Evolutionary conservation across 1,140 invertebrate species (phyloP).

Genomic region (Gonioctena quinquepunctata): DNA sequence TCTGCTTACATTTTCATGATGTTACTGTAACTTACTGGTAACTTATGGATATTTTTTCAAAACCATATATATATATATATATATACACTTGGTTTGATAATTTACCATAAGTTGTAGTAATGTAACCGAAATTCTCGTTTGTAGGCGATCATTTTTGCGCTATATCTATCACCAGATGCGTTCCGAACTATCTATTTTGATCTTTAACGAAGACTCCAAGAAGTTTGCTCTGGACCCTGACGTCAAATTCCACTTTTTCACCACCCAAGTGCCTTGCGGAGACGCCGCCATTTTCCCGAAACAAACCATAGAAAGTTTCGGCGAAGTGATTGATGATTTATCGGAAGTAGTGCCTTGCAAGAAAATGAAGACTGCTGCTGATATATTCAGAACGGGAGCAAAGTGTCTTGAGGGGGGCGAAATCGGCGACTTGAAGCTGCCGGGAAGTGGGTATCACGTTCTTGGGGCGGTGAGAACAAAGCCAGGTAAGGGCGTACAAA

Average conservation of each 20-base stretch:
- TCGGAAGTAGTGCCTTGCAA: conserved; percentile 44
- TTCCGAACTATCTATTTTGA: conserved; percentile 51
- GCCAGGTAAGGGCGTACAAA: too few species aligned
- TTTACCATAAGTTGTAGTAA: too few species aligned
- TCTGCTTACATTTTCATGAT: too few species aligned
- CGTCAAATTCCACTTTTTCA: conserved; percentile 82
- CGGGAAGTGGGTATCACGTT: conserved; percentile 70
- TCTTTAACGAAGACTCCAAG: conserved; percentile 40
- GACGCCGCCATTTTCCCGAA: conserved; percentile 89
- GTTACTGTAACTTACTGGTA: too few species aligned
- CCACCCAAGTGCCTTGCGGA: conserved; percentile 88
- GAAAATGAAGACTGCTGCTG: conserved; percentile 54
- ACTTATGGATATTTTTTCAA: too few species aligned
- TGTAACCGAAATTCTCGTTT: too few species aligned
- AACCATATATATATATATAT: too few species aligned
- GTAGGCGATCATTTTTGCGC: conserved; percentile 77
- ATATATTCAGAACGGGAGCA: conserved; percentile 85
- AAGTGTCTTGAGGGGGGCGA: conserved; percentile 71
- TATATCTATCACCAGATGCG: conserved; percentile 74
- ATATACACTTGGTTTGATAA: too few species aligned
- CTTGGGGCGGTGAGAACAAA: conserved; percentile 82
- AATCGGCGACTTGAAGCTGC: conserved; percentile 60
- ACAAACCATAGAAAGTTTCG: conserved; percentile 48
- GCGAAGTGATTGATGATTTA: conserved; percentile 41
- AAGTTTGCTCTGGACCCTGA: conserved; percentile 62